Base-by-base conservation (phyloP, 2,888 invertebrate genomes). In the Aquatica leii region DNA sequence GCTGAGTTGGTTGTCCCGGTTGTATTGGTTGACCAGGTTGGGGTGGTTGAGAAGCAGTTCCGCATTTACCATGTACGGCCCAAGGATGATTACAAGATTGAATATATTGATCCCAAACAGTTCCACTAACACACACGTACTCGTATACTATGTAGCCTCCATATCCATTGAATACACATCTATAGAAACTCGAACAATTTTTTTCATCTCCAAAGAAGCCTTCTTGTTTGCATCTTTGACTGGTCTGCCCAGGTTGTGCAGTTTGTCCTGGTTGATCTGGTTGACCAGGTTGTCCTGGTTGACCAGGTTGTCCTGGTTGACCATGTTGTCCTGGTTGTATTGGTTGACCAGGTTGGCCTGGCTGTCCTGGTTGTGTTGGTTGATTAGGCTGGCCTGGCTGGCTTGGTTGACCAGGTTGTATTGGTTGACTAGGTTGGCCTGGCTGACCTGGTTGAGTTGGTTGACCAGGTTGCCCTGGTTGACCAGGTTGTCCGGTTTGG, bases 81-180 rank as follows among this genome's bases (percentile, higher is more conserved):
- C 87, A 87, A 35, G 86, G 85, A 77, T 92, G 87, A 78, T 93
- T 92, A 78, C 93, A 94, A 51, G 88, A 86, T 76, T 86, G 83
- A 62, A 87, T 81, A 54, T 84, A 81, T 60, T 87, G 85, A 80
- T 92, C 91, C 92, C 93, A 93, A 31, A 90, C 21, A 54, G 64
- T 59, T 50, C 46, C 17, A n/a, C 31, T 88, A 1, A 88, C 89
- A 78, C 93, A 93, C 12, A 82, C 82, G 77, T 91, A 93, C 65
- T 91, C 88, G 76, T 90, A 89, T 80, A 86, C 88, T 49, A 81
- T 87, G 72, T 83, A 90, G 24, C 6, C 41, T 17, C 14, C 17
- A 43, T 37, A 11, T 43, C 17, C 41, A 43, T 17, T 17, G 14
- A 15, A 15, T 1, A 43, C 41, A 14, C 41, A 43, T 3, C 41